Conservation (phyloP, 2,888 invertebrate genomes). For the Neoitamus cyanurus region DNA sequence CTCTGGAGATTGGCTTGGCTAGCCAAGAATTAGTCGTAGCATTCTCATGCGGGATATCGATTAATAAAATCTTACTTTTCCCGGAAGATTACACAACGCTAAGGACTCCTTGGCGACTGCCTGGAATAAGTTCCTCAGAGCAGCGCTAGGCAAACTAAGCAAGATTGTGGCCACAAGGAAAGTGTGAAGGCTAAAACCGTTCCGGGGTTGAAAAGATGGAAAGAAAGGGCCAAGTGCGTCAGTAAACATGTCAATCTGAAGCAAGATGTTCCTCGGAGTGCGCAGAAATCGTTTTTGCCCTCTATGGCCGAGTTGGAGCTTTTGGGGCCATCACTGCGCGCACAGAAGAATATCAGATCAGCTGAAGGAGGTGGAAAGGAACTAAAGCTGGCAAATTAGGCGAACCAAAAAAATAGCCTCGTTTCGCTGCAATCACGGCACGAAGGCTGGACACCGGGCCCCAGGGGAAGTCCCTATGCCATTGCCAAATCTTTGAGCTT, state of each 20-base stretch:
- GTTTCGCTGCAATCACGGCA: neutral
- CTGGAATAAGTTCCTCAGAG: neutral
- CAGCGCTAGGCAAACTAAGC: neutral
- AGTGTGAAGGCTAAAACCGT: neutral
- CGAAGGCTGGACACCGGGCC: neutral
- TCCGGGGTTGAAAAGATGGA: neutral
- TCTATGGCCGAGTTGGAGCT: neutral
- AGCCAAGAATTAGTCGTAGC: neutral
- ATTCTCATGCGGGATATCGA: constrained; percentile 26
- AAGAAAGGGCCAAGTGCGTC: constrained; percentile 13
- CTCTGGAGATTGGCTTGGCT: neutral
- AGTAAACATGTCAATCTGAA: constrained; percentile 39
- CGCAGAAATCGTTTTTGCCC: constrained; percentile 16
- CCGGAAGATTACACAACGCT: constrained; percentile 24
- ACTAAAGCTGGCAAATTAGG: neutral
- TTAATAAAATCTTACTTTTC: neutral
- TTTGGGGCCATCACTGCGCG: neutral
- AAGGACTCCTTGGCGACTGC: neutral
- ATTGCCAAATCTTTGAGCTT: neutral
- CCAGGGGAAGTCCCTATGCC: neutral
- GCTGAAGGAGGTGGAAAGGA: constrained; percentile 2
- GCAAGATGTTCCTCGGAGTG: neutral
- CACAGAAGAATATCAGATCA: neutral
- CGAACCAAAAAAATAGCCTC: neutral
- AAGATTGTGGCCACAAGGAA: neutral